Evolutionary conservation across 1,140 invertebrate genomes (phyloP), one percentile per base, ranked within the genome.

Genomic region (Pristionchus pacificus): DNA sequence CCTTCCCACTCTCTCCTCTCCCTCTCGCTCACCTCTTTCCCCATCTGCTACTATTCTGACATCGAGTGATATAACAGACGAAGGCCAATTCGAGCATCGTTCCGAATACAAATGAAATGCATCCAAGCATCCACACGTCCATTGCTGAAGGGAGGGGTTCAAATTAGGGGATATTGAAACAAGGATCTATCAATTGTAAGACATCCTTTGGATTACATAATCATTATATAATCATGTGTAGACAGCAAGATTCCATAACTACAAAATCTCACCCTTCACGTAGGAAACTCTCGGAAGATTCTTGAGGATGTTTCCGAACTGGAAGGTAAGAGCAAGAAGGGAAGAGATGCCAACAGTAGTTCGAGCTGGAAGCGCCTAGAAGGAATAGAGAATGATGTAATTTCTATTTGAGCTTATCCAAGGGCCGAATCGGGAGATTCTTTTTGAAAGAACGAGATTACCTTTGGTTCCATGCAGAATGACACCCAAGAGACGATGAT

Each of bases 381-480:
- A n/a, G n/a, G n/a, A n/a, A n/a, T n/a, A n/a, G n/a, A n/a, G n/a
- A n/a, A n/a, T n/a, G n/a, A n/a, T n/a, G n/a, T n/a, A n/a, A n/a
- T n/a, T n/a, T n/a, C n/a, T n/a, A n/a, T n/a, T n/a, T n/a, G n/a
- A n/a, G n/a, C n/a, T n/a, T n/a, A n/a, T n/a, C n/a, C n/a, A n/a
- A n/a, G n/a, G n/a, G n/a, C n/a, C n/a, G n/a, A n/a, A n/a, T n/a
- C n/a, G n/a, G n/a, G n/a, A n/a, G n/a, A n/a, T n/a, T n/a, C n/a
- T n/a, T n/a, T n/a, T n/a, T n/a, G n/a, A n/a, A n/a, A n/a, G n/a
- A n/a, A n/a, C n/a, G n/a, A n/a, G n/a, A n/a, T n/a, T n/a, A n/a
- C n/a, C 66, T 82, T 82, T 2, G 81, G 79, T 61, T 83, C 80
- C 81, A 82, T 82, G 65, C 82, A 84, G 69, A 82, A 82, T 10